Evolutionary conservation across 92 coral and sea anemone species (phyloP), one percentile per base, ranked within the genome.

Genomic region (Muricea muricata): DNA sequence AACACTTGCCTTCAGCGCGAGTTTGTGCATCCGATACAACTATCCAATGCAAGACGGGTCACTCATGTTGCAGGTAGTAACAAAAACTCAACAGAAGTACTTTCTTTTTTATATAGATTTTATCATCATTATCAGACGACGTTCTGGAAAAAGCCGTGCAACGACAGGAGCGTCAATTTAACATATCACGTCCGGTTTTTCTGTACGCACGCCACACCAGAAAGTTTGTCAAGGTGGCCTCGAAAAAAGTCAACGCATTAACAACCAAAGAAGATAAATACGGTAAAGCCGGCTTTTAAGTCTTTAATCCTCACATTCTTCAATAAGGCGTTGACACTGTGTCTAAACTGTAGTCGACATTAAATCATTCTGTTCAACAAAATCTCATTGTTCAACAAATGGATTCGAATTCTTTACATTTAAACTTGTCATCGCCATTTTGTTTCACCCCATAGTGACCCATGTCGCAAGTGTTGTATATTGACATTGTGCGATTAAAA

Each of bases 221-320:
- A 12, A 26, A 50, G 39, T 75, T 47, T 25, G 65, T 75, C 1
- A 47, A 35, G 50, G 80, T 75, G 42, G 52, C 80, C 9, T 28
- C 65, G 18, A 40, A 47, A 14, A 46, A 75, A 40, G 52, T 75
- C 80, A 48, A 30, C 4, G 80, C 80, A 4, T 24, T 48, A 30
- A n/a, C 80, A 7, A 75, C 30, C 23, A 47, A 50, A 75, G 24
- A 48, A 11, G 40, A 75, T 21, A 75, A 75, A 75, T 48, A 47
- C 37, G 80, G 80, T 75, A 75, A 75, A 11, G 4, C n/a, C n/a
- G n/a, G n/a, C 4, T 37, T 37, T 9, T 9, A 37, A 18, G 24
- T 47, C 45, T 32, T 26, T 26, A 17, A 18, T 70, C 20, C 8
- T 17, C 54, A 70, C 15, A 39, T 34, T 33, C 40, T 37, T 31